Evolutionary conservation across 2,113 vertebrate species (phyloP), one percentile per base, ranked within the genome.

Genomic region (Oreochromis niloticus): DNA sequence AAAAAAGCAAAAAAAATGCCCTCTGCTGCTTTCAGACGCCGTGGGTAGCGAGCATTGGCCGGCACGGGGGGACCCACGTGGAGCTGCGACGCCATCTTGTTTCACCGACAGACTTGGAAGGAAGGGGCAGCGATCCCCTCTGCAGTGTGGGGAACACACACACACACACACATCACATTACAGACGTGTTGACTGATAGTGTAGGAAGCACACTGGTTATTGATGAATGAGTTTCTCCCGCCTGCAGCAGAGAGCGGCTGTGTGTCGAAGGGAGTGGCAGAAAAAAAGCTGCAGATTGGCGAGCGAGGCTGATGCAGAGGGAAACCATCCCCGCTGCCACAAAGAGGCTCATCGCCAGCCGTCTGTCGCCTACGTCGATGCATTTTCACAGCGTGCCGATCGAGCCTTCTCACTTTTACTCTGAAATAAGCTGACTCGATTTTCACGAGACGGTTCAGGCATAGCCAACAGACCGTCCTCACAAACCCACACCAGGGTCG

Each of bases 91-190:
- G 87, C 92, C 93, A 92, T 95, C 92, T 94, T 94, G 93, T 95
- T 96, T 96, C 96, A 96, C 93, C 93, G 85, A 95, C 95, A 88
- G 94, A 95, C 95, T 78, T 96, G 95, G 92, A 66, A 75, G 43
- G 61, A 87, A 52, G 43, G 68, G 48, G 48, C 66, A 32, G 83
- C 11, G 92, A 85, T 82, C 84, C 71, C 85, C 81, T 93, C 90
- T 88, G 91, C 92, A 93, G 88, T 88, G 89, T 50, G 81, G 87
- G 30, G 30, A 85, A 81, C 66, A 52, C 80, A 83, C 82, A 85
- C 86, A 22, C 22, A 22, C 22, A 56, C 22, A 83, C 34, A 71
- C 61, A 71, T 39, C 56, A 7, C 22, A n/a, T 56, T 39, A 83
- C 85, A 84, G 55, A 75, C 94, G 89, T 89, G 83, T 43, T 66